These are phyloP conservation scores for Zenarchopterus dispar DNA, from an alignment of 2,797 vertebrate genomes.

Conservation along the genomic window DNA sequence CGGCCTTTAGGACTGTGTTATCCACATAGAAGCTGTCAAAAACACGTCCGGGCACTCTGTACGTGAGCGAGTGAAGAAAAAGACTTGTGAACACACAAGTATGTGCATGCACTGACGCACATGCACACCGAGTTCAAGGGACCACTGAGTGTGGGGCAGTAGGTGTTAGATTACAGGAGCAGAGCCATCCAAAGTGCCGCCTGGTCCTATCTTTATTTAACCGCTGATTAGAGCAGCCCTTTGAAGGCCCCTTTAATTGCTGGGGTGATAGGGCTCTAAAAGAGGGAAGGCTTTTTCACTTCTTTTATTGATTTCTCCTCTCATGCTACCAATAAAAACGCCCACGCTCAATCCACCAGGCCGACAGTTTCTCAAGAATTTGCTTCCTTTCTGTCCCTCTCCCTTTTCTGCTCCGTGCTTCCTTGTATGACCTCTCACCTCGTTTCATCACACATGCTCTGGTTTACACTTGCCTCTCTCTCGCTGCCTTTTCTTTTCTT, in stretches of 20 bases:
- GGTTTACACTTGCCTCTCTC: not conserved
- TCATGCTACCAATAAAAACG: slow-evolving; percentile 75
- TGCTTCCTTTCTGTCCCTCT: slow-evolving; percentile 17
- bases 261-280: slow-evolving; percentile 68
- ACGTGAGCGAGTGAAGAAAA: slow-evolving; percentile 42
- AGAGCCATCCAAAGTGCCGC: slow-evolving; percentile 71
- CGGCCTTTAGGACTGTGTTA: slow-evolving; percentile 66
- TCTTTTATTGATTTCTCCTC: slow-evolving; percentile 79
- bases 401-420: slow-evolving; percentile 31
- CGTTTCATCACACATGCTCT: slow-evolving; percentile 20
- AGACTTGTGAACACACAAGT: slow-evolving; percentile 56
- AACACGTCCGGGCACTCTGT: slow-evolving; percentile 46
- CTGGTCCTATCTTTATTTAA: slow-evolving; percentile 80
- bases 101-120: slow-evolving; percentile 35
- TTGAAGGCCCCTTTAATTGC: slow-evolving; percentile 81
- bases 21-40: slow-evolving; percentile 69
- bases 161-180: slow-evolving; percentile 83
- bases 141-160: slow-evolving; percentile 69
- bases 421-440: slow-evolving; percentile 1
- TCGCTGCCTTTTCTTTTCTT: not conserved
- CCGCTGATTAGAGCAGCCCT: slow-evolving; percentile 77
- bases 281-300: slow-evolving; percentile 61
- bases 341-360: slow-evolving; percentile 40
- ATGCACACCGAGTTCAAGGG: slow-evolving; percentile 61
- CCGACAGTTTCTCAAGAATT: slow-evolving; percentile 43